Percentiles rank a stretch among this genome's conserved stretches.
Conservation (phyloP, 2,888 invertebrate genomes). For the Entomobrya multifasciata region DNA sequence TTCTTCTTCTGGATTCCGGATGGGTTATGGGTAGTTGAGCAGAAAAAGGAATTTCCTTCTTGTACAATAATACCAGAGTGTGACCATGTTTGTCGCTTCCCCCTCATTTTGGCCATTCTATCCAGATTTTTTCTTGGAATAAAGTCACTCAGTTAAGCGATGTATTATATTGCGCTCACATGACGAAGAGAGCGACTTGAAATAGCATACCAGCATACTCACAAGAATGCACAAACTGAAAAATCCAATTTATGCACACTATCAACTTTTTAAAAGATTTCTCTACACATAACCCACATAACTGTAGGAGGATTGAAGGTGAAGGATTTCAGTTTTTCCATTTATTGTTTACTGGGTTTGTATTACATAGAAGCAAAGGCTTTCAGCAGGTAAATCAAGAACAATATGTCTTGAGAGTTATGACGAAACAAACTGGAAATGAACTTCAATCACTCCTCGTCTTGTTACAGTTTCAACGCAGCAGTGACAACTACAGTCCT, state of each 20-base stretch:
- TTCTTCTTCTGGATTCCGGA: conserved; percentile 36
- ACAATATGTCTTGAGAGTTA: background rate
- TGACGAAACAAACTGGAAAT: conserved; percentile 7
- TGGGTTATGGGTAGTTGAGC: conserved; percentile 12
- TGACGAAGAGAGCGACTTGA: no score
- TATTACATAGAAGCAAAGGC: no score
- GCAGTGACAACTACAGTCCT: background rate
- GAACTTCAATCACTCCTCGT: background rate
- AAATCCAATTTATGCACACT: conserved; percentile 44
- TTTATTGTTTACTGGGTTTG: no score
- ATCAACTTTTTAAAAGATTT: conserved; percentile 15
- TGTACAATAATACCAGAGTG: background rate
- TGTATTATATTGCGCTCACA: no score
- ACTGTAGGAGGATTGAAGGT: background rate
- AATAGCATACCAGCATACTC: background rate
- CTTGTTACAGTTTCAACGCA: background rate
- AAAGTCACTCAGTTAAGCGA: no score
- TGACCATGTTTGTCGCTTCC: background rate
- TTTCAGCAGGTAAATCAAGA: conserved; percentile 5
- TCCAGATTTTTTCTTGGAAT: background rate
- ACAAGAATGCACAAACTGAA: background rate
- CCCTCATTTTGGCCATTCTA: background rate
- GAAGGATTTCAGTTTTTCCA: background rate
- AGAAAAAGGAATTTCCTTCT: conserved; percentile 18
- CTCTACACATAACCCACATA: no score